Evolutionary conservation across 1,140 invertebrate genomes (phyloP).

Genomic region (Drosophila navojoa): DNA sequence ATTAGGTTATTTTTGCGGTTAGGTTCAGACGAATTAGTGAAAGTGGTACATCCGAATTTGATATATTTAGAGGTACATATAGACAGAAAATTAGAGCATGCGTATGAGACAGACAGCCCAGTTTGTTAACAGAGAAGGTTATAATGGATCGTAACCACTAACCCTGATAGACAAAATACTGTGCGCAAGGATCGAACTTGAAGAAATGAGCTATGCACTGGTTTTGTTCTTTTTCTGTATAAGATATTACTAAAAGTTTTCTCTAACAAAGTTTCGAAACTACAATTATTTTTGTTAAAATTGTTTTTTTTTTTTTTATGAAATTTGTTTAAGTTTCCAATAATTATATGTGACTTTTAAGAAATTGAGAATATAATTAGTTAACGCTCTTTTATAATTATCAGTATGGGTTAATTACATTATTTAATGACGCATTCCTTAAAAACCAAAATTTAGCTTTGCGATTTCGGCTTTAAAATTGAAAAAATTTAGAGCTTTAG

Average conservation of each 20-base stretch:
- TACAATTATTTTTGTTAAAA: no score
- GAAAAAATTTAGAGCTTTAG: no score
- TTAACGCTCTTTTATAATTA: neutral
- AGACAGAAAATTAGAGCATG: slow-evolving; percentile 14
- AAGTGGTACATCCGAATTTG: slow-evolving; percentile 3
- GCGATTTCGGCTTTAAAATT: no score
- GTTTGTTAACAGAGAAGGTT: slow-evolving; percentile 14
- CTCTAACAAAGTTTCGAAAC: neutral
- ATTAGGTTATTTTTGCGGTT: slow-evolving; percentile 17
- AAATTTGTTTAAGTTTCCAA: no score
- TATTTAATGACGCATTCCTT: neutral
- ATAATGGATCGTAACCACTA: slow-evolving; percentile 1
- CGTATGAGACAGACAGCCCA: slow-evolving; percentile 25
- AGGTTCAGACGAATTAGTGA: slow-evolving; percentile 4
- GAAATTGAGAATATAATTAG: no score
- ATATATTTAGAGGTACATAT: slow-evolving; percentile 10
- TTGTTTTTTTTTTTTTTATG: no score
- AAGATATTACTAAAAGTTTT: slow-evolving; percentile 3
- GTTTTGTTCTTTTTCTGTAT: neutral
- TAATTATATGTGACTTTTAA: no score
- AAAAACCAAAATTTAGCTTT: no score
- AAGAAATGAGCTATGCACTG: slow-evolving; percentile 5
- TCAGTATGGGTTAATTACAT: neutral
- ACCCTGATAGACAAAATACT: slow-evolving; percentile 36
- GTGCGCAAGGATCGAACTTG: neutral